A percentile compares a stretch with the other conserved stretches of the same genome.
These are phyloP conservation scores for Epinotia demarniana DNA, from an alignment of 2,888 invertebrate species.

Conservation along the genomic window DNA sequence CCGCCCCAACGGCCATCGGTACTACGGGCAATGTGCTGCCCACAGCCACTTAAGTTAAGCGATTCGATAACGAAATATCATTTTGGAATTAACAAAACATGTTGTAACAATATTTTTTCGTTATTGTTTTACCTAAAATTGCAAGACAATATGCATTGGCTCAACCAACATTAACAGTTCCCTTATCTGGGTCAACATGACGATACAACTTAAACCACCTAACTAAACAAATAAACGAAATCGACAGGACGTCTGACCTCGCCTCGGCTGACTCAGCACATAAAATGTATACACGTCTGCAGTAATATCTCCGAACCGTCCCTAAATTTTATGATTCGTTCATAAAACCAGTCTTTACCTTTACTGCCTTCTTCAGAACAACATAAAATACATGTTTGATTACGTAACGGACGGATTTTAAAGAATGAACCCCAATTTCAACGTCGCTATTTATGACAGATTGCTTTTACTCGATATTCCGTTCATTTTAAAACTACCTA, in stretches of 20 bases:
- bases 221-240: not conserved
- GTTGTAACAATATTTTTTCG: too few species aligned
- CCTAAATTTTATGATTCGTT: constrained; percentile 41
- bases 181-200: constrained; percentile 10
- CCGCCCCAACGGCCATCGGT: too few species aligned
- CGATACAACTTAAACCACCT: not conserved
- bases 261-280: constrained; percentile 21
- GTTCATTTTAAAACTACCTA: constrained; percentile 27
- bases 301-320: constrained; percentile 25
- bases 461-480: constrained; percentile 29
- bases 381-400: constrained; percentile 22
- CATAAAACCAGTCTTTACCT: constrained; percentile 43
- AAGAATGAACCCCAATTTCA: not conserved
- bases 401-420: constrained; percentile 10
- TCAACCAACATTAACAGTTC: not conserved
- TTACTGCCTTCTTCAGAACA: constrained; percentile 29
- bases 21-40: too few species aligned
- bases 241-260: constrained; percentile 27
- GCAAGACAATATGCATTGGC: not conserved
- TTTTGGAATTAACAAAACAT: too few species aligned
- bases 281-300: constrained; percentile 28
- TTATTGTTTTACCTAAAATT: too few species aligned
- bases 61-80: too few species aligned
- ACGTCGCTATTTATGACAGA: constrained; percentile 20
- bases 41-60: too few species aligned